Base-by-base conservation (phyloP, 2,797 vertebrate species). In the Platyrinchus mystaceus region DNA sequence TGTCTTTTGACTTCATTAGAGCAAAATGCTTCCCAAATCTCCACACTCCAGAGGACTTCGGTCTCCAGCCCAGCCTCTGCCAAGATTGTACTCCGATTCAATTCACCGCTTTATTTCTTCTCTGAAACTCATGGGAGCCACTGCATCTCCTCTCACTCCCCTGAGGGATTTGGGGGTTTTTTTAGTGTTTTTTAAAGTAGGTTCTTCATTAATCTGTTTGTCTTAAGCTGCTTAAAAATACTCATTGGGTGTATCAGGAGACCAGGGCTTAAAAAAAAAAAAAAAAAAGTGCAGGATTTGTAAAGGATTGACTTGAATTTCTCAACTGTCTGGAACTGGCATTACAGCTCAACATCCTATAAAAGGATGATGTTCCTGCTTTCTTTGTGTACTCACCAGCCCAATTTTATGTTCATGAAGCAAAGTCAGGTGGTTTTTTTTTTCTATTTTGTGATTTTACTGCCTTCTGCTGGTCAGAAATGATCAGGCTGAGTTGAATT, bases 391-490 rank as follows among this genome's bases (percentile, higher is more conserved):
- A 3, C 20, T 37, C 47, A 28, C 28, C 59, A 19, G 59, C 60
- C 27, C 60, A 20, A 3, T 66, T 60, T 62, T 27, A 53, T 36
- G 46, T 34, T 78, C 8, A 6, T 8, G 46, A 30, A 64, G 8
- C 49, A 53, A 58, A 60, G 32, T 28, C 28, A 2, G n/a, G 34
- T 27, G 58, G n/a, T n/a, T n/a, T 1, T 13, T 78, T 66, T 70
- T 81, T 66, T 9, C 55, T 77, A 68, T 93, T 55, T 95, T 73
- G 77, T 93, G 92, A 93, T 94, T 84, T 95, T 93, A 96, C 87
- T 95, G 95, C 96, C 95, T 96, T 96, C 93, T 96, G 63, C 88
- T 95, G 96, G 96, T 66, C 88, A n/a, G 52, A 89, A 34, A 27
- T 32, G 46, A 90, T 73, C 73, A 71, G 69, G 11, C 41, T 20